Conservation (phyloP, 2,113 vertebrate genomes). For the Falco punctatus region DNA sequence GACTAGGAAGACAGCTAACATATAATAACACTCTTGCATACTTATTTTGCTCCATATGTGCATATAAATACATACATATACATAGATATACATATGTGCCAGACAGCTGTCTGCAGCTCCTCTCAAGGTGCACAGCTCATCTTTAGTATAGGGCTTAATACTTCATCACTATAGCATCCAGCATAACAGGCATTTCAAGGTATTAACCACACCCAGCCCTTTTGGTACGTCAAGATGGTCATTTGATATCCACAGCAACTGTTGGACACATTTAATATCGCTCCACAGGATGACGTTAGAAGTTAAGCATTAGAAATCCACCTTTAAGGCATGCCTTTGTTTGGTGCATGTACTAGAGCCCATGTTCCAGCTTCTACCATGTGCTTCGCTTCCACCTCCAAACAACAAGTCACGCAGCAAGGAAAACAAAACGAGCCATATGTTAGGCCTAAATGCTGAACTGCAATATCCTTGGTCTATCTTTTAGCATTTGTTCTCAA, state of each 20-base stretch:
- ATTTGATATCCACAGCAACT: background rate
- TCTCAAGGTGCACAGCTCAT: background rate
- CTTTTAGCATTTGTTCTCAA: background rate
- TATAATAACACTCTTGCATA: background rate
- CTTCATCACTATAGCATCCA: fast-evolving
- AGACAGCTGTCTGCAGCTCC: background rate
- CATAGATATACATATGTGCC: background rate
- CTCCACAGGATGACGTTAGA: background rate
- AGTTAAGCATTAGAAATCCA: background rate
- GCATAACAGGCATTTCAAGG: background rate
- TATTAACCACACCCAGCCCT: background rate
- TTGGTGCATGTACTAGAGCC: fast-evolving
- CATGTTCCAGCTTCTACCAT: fast-evolving
- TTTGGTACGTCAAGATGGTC: background rate
- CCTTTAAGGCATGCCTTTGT: background rate
- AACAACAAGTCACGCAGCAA: background rate
- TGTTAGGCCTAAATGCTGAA: background rate
- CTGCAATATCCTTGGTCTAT: background rate
- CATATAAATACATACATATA: background rate
- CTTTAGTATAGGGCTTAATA: background rate
- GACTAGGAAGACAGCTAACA: background rate
- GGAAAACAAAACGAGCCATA: background rate
- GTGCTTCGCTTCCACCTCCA: background rate
- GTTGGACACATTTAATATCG: background rate
- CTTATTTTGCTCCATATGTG: background rate